Percentiles rank a stretch among this genome's conserved stretches.
phyloP scores from a whole-genome alignment of 2,888 invertebrate species.

The Tipula helvola region DNA sequence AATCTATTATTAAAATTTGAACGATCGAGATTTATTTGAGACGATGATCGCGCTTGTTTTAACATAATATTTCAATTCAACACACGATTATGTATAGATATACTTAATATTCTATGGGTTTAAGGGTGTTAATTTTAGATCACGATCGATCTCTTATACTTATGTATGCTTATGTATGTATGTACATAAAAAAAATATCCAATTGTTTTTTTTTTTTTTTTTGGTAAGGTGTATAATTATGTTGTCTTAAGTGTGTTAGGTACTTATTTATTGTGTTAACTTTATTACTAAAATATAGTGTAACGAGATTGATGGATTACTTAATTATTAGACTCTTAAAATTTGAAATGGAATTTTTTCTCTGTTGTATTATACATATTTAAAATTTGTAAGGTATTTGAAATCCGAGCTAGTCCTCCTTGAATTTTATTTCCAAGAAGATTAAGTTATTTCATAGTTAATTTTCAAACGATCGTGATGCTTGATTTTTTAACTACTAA shows the following conservation, averaged over 20 bases:
- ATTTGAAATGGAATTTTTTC: background rate
- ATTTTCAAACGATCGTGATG: too few species aligned
- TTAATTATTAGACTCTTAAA: background rate
- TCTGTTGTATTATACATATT: background rate
- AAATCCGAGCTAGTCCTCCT: too few species aligned
- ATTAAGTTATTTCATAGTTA: too few species aligned
- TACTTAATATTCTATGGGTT: background rate
- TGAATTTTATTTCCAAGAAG: too few species aligned
- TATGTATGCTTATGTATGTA: background rate
- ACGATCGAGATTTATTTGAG: background rate
- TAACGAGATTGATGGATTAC: background rate
- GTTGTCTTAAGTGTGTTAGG: background rate
- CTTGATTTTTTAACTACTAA: too few species aligned
- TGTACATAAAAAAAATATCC: background rate
- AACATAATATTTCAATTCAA: background rate
- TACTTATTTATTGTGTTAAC: background rate
- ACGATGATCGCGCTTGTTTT: background rate
- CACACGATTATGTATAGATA: background rate
- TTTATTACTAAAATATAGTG: background rate
- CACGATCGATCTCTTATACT: background rate
- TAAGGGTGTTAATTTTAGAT: slow-evolving; percentile 4
- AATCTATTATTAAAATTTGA: background rate
- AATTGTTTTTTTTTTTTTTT: background rate
- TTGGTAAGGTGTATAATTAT: background rate
- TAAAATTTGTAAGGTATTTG: too few species aligned